These are phyloP conservation scores for Halesus radiatus DNA, from an alignment of 1,140 invertebrate species.

Conservation along the genomic window DNA sequence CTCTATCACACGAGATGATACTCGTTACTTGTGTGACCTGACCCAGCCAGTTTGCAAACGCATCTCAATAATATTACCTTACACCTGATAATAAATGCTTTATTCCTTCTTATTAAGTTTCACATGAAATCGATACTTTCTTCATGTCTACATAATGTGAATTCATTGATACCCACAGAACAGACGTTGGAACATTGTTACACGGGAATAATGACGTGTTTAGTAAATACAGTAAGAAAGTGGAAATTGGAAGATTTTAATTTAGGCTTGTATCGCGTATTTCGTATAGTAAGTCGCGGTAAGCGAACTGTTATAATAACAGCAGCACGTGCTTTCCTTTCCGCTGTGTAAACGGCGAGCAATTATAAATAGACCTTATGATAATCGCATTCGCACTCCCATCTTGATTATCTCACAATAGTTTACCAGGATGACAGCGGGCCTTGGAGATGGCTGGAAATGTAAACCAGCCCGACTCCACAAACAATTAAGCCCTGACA, in stretches of 20 bases:
- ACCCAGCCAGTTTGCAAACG: neutral
- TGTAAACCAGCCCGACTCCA: slow-evolving; percentile 28
- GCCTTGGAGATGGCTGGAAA: slow-evolving; percentile 13
- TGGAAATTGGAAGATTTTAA: too few species aligned
- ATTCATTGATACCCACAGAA: too few species aligned
- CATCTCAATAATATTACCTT: slow-evolving; percentile 5
- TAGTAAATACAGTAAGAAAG: too few species aligned
- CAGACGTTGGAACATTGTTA: too few species aligned
- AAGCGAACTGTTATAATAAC: slow-evolving; percentile 15
- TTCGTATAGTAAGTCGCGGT: neutral
- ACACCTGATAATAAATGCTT: slow-evolving; percentile 1
- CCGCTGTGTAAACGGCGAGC: slow-evolving; percentile 6
- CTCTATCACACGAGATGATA: too few species aligned
- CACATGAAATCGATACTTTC: neutral
- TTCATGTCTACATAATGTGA: neutral
- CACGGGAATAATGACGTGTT: too few species aligned
- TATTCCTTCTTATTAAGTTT: slow-evolving; percentile 1
- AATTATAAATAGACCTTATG: slow-evolving; percentile 37
- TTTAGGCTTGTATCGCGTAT: neutral
- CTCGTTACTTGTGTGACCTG: too few species aligned
- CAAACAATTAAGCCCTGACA: slow-evolving; percentile 55
- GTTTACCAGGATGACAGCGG: slow-evolving; percentile 44
- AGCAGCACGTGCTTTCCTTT: slow-evolving; percentile 26
- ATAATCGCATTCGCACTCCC: slow-evolving; percentile 32
- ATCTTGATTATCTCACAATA: slow-evolving; percentile 51